These are phyloP conservation scores for Thalassarche chlororhynchos DNA, from an alignment of 2,113 vertebrate species.

Conservation along the genomic window DNA sequence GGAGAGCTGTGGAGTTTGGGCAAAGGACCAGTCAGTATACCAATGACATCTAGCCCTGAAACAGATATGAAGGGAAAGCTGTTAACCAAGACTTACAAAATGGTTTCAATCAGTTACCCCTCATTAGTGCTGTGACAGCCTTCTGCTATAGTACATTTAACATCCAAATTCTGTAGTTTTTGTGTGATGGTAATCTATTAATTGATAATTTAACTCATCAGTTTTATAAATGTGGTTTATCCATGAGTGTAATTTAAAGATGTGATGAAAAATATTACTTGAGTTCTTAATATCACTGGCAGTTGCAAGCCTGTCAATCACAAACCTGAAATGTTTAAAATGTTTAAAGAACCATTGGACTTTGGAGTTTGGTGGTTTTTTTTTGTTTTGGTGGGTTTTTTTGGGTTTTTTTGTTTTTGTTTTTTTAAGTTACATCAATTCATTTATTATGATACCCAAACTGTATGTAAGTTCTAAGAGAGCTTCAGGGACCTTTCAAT, in stretches of 20 bases:
- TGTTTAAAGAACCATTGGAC: not conserved
- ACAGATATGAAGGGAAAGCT: not conserved
- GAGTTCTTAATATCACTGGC: not conserved
- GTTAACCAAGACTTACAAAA: constrained; percentile 5
- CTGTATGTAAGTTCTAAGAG: not conserved
- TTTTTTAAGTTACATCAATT: not conserved
- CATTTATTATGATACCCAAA: not conserved
- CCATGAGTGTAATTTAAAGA: not conserved
- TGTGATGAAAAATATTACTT: not conserved
- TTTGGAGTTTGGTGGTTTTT: not conserved
- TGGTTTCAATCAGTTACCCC: not conserved
- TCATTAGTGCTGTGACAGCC: constrained; percentile 12
- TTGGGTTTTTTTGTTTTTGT: not conserved
- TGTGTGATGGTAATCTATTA: not conserved
- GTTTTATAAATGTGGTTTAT: constrained; percentile 2
- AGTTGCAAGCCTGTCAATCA: not conserved
- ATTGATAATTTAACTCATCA: constrained; percentile 6
- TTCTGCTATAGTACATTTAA: constrained; percentile 17
- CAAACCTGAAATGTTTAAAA: not conserved
- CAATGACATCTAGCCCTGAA: not conserved
- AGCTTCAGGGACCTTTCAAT: not conserved
- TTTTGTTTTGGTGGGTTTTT: not conserved
- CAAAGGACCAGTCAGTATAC: not conserved
- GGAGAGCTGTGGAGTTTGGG: not conserved
- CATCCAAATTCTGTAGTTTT: not conserved